A percentile compares a stretch with the other conserved stretches of the same genome.
These are phyloP conservation scores for Acleris laterana DNA, from an alignment of 2,888 invertebrate species.

Conservation along the genomic window DNA sequence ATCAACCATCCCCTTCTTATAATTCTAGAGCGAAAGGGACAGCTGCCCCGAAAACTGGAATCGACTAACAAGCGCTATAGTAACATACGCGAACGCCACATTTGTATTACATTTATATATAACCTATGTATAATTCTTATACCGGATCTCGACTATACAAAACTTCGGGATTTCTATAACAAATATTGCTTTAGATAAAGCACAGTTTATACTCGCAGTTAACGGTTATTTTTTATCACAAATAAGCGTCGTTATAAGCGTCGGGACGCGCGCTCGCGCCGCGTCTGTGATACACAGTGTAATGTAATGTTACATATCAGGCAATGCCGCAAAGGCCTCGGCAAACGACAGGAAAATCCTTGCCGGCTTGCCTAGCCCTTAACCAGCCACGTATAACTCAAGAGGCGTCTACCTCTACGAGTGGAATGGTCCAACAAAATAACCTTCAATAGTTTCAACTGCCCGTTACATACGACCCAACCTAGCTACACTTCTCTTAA, in stretches of 20 bases:
- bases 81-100: conserved; percentile 30
- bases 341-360: no score
- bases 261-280: not conserved
- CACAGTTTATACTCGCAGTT: conserved; percentile 16
- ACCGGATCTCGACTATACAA: conserved; percentile 31
- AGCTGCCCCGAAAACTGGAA: conserved; percentile 4
- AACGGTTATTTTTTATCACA: conserved; percentile 19
- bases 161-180: conserved; percentile 26
- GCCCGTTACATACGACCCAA: conserved; percentile 46
- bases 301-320: no score
- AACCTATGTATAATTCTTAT: conserved; percentile 30
- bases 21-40: not conserved
- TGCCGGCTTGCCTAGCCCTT: no score
- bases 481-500: conserved; percentile 62
- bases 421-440: conserved; percentile 34
- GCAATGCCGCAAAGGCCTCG: no score
- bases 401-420: conserved; percentile 4
- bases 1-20: conserved; percentile 1
- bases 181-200: conserved; percentile 32
- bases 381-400: no score
- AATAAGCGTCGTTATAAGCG: conserved; percentile 5
- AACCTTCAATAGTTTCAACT: conserved; percentile 34
- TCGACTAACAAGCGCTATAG: conserved; percentile 35
- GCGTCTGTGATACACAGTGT: no score
- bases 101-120: conserved; percentile 36